Conservation (phyloP, 2,888 invertebrate species). For the Zygogramma bicolorata region DNA sequence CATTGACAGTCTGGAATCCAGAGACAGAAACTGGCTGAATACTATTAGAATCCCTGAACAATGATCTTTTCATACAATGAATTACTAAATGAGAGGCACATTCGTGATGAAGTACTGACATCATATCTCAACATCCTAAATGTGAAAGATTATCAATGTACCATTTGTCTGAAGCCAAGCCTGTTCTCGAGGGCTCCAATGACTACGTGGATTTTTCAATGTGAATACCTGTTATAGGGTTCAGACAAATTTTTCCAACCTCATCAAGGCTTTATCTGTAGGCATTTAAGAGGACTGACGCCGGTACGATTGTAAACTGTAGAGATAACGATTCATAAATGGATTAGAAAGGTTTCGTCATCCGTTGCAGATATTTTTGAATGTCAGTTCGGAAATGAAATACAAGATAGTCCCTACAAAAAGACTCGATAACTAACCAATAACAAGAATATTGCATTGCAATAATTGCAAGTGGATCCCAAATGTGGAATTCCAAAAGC, state of each 20-base stretch:
- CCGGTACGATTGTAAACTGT: constrained; percentile 26
- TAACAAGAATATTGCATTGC: not conserved
- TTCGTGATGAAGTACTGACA: no score
- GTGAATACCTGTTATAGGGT: constrained; percentile 2
- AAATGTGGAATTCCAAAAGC: not conserved
- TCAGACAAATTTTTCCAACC: constrained; percentile 10
- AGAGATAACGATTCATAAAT: constrained; percentile 34
- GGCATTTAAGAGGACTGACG: constrained; percentile 26
- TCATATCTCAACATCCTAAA: no score
- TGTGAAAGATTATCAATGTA: no score
- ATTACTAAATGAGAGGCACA: no score
- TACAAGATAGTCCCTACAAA: not conserved
- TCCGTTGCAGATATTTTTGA: constrained; percentile 9
- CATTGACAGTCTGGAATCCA: no score
- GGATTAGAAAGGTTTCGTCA: constrained; percentile 31
- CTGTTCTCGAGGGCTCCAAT: not conserved
- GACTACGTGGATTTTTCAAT: not conserved
- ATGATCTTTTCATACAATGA: no score
- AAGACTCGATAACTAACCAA: not conserved
- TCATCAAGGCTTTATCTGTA: constrained; percentile 24
- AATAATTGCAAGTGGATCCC: not conserved
- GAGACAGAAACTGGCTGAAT: no score
- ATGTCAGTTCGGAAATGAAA: not conserved
- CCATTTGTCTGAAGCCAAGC: not conserved
- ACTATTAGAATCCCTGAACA: no score